phyloP scores from a whole-genome alignment of 2,888 invertebrate genomes.

The Chesias legatella region DNA sequence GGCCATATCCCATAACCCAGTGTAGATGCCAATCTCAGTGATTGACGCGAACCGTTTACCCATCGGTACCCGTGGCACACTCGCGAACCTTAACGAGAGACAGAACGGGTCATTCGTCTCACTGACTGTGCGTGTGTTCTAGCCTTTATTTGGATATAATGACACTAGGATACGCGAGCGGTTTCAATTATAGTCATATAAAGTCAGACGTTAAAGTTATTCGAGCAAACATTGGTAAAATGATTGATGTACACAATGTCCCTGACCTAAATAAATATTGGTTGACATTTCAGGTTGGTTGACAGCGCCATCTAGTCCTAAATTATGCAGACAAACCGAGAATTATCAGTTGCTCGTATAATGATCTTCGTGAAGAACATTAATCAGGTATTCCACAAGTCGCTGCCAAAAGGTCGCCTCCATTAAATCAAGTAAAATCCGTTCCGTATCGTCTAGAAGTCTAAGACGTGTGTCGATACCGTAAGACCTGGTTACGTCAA shows the following conservation, averaged over 20 bases:
- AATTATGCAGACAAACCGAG: no score
- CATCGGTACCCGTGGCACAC: conserved; percentile 14
- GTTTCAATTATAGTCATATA: not conserved
- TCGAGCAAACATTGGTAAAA: no score
- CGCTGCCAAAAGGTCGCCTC: no score
- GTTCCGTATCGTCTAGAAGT: conserved; percentile 16
- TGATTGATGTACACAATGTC: no score
- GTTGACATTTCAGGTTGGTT: no score
- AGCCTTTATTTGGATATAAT: conserved; percentile 12
- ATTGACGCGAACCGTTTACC: conserved; percentile 16
- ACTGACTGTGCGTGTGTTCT: conserved; percentile 34
- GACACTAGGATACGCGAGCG: not conserved
- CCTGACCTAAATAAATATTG: no score
- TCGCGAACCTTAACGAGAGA: conserved; percentile 34
- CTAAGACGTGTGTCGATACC: conserved; percentile 29
- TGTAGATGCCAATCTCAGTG: conserved; percentile 18
- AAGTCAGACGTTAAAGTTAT: no score
- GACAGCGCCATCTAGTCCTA: no score
- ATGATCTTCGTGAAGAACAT: no score
- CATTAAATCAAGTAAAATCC: not conserved
- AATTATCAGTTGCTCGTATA: no score
- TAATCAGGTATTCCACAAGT: no score
- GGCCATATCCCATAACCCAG: conserved; percentile 17
- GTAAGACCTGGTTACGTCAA: conserved; percentile 68
- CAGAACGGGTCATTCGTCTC: conserved; percentile 26